Percentiles rank a stretch among this genome's conserved stretches.
Evolutionary conservation across 2,888 invertebrate genomes (phyloP).

Genomic region (Buathra laborator): DNA sequence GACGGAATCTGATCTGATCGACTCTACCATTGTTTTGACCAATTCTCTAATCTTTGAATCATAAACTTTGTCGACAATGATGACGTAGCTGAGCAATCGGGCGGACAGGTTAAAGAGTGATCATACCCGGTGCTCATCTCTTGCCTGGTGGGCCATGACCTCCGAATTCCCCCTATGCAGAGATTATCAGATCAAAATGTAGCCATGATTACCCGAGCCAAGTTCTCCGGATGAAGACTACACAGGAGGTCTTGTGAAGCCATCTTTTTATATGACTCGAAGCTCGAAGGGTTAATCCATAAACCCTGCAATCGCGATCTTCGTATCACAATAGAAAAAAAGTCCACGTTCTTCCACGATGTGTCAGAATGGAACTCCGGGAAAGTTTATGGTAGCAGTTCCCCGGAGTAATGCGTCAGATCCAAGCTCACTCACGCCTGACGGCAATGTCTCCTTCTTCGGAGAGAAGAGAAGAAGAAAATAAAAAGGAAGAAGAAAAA

Average conservation of each 20-base stretch:
- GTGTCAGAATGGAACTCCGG: slow-evolving; percentile 43
- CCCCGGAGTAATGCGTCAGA: slow-evolving; percentile 61
- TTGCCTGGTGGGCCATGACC: background rate
- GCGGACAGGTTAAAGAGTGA: background rate
- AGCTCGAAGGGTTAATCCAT: slow-evolving; percentile 53
- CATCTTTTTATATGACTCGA: slow-evolving; percentile 3
- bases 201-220: slow-evolving; percentile 23
- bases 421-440: slow-evolving; percentile 57
- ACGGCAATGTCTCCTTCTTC: slow-evolving; percentile 44
- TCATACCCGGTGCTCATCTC: background rate
- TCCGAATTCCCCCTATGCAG: background rate
- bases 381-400: slow-evolving; percentile 54
- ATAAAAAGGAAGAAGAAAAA: slow-evolving; percentile 32
- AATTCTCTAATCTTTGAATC: background rate
- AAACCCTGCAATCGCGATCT: slow-evolving; percentile 49
- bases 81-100: background rate
- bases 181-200: slow-evolving; percentile 16
- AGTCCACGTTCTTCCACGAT: slow-evolving; percentile 18
- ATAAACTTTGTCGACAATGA: background rate
- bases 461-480: background rate
- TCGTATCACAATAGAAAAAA: slow-evolving; percentile 55
- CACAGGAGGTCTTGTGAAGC: slow-evolving; percentile 17
- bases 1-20: background rate
- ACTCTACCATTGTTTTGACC: background rate
- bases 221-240: slow-evolving; percentile 14